phyloP scores from a whole-genome alignment of 2,888 invertebrate genomes.

The Tupiocoris notatus region DNA sequence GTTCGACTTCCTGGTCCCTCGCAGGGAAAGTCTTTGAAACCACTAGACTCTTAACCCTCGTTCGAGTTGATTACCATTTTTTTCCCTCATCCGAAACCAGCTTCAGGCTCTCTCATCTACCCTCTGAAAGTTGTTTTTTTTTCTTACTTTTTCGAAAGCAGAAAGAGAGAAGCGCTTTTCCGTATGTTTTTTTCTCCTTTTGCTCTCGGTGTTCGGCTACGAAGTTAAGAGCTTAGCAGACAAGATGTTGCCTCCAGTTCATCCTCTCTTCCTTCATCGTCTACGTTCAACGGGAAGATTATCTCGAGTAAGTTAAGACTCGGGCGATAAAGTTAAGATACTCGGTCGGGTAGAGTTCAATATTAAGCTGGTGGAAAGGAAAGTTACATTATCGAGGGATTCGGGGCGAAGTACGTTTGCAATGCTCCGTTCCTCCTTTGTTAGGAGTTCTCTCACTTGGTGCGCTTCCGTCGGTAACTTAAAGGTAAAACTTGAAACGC shows the following conservation, averaged over 20 bases:
- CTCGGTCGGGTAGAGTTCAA: background rate
- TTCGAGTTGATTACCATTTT: slow-evolving; percentile 17
- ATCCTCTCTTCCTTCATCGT: background rate
- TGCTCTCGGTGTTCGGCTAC: background rate
- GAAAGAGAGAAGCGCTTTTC: background rate
- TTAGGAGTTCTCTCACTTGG: background rate
- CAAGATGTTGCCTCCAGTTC: background rate
- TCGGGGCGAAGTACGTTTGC: background rate
- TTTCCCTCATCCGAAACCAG: slow-evolving; percentile 13
- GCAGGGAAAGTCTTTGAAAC: too few species aligned
- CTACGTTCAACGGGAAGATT: slow-evolving; percentile 9
- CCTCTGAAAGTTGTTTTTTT: slow-evolving; percentile 6
- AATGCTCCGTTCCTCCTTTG: background rate
- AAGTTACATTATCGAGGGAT: background rate
- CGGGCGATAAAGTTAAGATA: slow-evolving; percentile 13
- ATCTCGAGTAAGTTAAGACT: slow-evolving; percentile 12
- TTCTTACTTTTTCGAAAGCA: background rate
- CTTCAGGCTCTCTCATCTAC: slow-evolving; percentile 14
- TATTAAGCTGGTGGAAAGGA: slow-evolving; percentile 1
- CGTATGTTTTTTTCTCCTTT: slow-evolving; percentile 4
- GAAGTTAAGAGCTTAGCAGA: slow-evolving; percentile 17
- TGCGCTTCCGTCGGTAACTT: background rate
- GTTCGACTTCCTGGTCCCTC: too few species aligned
- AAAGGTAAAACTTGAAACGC: background rate
- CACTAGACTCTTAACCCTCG: too few species aligned